Evolutionary conservation across 2,797 vertebrate species (phyloP).

Genomic region (Clarias pachynema): DNA sequence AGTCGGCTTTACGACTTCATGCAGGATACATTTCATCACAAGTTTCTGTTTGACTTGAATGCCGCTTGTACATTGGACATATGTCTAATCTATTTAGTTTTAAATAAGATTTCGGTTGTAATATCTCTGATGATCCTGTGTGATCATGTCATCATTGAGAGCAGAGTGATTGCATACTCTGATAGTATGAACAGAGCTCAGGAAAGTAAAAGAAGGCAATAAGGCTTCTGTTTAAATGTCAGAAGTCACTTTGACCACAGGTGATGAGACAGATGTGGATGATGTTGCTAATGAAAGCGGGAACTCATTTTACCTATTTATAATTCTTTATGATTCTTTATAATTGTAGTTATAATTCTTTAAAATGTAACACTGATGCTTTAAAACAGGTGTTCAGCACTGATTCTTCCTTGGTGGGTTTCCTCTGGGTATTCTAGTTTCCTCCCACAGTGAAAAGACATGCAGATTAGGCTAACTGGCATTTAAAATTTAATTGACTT

Average conservation of each 20-base stretch:
- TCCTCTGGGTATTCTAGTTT: too few species aligned
- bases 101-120: not conserved
- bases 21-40: too few species aligned
- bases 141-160: not conserved
- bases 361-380: not conserved
- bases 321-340: not conserved
- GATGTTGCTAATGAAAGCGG: not conserved
- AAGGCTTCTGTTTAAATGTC: not conserved
- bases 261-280: not conserved
- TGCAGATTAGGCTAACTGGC: too few species aligned
- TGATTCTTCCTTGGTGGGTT: too few species aligned
- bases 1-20: too few species aligned
- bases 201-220: not conserved
- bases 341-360: not conserved
- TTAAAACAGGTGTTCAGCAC: not conserved
- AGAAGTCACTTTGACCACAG: not conserved
- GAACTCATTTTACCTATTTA: not conserved
- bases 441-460: too few species aligned
- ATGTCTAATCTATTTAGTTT: not conserved
- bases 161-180: not conserved
- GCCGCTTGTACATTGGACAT: too few species aligned
- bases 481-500: too few species aligned
- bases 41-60: too few species aligned
- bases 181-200: not conserved
- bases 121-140: not conserved